Base-by-base conservation (phyloP, 2,888 invertebrate species). In the Tetranychus truncatus region DNA sequence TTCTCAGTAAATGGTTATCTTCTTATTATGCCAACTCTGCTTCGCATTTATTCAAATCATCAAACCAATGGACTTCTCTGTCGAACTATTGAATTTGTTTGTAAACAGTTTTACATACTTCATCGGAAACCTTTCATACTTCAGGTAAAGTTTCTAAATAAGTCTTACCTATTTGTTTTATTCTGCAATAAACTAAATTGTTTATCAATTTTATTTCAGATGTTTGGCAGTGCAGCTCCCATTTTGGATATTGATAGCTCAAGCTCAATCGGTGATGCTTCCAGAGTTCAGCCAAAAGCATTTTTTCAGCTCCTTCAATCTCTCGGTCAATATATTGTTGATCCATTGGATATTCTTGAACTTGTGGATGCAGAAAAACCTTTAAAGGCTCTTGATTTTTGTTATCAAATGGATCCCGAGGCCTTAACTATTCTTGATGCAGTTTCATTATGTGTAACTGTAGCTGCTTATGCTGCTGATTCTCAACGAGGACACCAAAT, bases 401-500 rank as follows among this genome's bases (percentile, higher is more conserved):
- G 99, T 83, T 99, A 99, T 82, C 91, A 95, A 79, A 96, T 97
- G 82, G 97, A 99, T 81, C 91, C 94, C 74, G 96, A 96, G 83
- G 93, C 94, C 86, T 95, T 97, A 74, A 92, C 92, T 11, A 91
- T 99, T 8, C 84, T 97, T 77, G 97, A 99, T 82, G 95, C 95
- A 80, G 93, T 99, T 81, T 95, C 95, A n/a, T 87, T 97, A 75
- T 97, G 97, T 82, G 95, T 99, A 0, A 97, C 99, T 88, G 97
- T 99, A 0, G 93, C 97, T 6, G 95, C 96, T 0, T 99, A 97
- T 83, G 91, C 97, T 0, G 93, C 97, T 7, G 97, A 99, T 83
- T 95, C 96, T 76, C 89, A 82, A 76, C 81, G 87, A 66, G 84
- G 84, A 77, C 82, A 83, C 78, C 86, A 87, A 80, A 87, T 87